These are phyloP conservation scores for Hormaphis cornu DNA, from an alignment of 1,140 invertebrate species.

Conservation along the genomic window DNA sequence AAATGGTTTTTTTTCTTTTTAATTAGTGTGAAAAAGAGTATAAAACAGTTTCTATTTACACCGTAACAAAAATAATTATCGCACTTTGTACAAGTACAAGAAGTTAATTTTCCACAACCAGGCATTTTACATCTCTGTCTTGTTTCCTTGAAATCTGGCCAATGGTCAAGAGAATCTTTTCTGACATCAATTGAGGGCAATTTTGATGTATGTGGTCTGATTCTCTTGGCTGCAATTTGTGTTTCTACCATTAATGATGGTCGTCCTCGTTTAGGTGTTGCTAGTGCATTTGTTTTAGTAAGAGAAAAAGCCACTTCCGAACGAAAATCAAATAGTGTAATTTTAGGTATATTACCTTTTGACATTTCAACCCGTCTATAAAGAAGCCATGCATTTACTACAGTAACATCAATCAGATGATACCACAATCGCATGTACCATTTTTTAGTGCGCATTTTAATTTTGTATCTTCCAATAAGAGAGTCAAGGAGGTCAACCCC, in stretches of 20 bases:
- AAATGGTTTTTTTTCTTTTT: too few relatives aligned
- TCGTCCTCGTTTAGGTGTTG: background rate
- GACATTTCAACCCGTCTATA: slow-evolving; percentile 30
- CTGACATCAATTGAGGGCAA: slow-evolving; percentile 10
- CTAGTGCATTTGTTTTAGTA: background rate
- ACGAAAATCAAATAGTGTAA: background rate
- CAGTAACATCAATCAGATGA: slow-evolving; percentile 38
- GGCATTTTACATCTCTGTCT: background rate
- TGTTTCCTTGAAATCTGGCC: background rate
- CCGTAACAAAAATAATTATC: background rate
- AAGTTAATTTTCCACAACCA: background rate
- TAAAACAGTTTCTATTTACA: background rate
- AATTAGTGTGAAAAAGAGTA: background rate
- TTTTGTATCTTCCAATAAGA: slow-evolving; percentile 38
- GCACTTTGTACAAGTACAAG: background rate
- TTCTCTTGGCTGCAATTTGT: background rate
- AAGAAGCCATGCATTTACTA: slow-evolving; percentile 39
- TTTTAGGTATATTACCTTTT: background rate
- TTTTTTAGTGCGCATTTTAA: slow-evolving; percentile 40
- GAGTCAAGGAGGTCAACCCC: slow-evolving; percentile 39
- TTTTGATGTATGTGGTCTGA: background rate
- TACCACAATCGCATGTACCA: slow-evolving; percentile 41
- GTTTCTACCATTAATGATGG: background rate
- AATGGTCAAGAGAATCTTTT: slow-evolving; percentile 27
- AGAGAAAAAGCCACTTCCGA: background rate